Percentiles rank a stretch among this genome's conserved stretches.
Evolutionary conservation across 1,140 invertebrate genomes (phyloP).

Genomic region (Saccostrea cuccullata): DNA sequence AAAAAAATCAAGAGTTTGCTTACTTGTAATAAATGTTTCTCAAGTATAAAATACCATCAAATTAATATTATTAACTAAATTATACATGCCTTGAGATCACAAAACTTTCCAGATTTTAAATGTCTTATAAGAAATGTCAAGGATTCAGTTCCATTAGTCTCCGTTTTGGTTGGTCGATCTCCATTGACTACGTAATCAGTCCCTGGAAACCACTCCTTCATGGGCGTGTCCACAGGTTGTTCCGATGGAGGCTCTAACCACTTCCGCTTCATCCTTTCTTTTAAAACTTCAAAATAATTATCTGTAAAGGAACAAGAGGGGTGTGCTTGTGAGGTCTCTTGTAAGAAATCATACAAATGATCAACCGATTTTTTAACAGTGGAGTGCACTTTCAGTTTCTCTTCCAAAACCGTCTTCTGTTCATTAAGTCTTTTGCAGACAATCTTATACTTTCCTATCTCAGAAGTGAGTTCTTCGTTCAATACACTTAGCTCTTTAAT

Average conservation of each 20-base stretch:
- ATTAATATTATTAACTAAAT: neutral
- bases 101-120: slow-evolving; percentile 42
- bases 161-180: slow-evolving; percentile 55
- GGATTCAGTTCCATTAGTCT: slow-evolving; percentile 50
- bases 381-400: neutral
- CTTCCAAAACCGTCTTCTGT: slow-evolving; percentile 15
- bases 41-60: neutral
- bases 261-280: slow-evolving; percentile 37
- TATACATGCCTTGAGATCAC: slow-evolving; percentile 61
- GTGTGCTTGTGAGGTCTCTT: neutral
- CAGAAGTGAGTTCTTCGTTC: neutral
- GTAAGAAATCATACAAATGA: slow-evolving; percentile 3
- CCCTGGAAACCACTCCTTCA: slow-evolving; percentile 60
- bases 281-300: slow-evolving; percentile 7
- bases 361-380: neutral
- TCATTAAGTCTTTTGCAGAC: slow-evolving; percentile 11
- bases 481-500: neutral
- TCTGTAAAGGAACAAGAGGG: neutral
- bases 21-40: no score
- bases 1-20: no score
- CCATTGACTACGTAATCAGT: slow-evolving; percentile 59
- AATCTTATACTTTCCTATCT: neutral
- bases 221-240: slow-evolving; percentile 54
- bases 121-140: slow-evolving; percentile 63
- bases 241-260: neutral